These are phyloP conservation scores for Thamnophis elegans DNA, from an alignment of 2,797 vertebrate species.

Conservation along the genomic window DNA sequence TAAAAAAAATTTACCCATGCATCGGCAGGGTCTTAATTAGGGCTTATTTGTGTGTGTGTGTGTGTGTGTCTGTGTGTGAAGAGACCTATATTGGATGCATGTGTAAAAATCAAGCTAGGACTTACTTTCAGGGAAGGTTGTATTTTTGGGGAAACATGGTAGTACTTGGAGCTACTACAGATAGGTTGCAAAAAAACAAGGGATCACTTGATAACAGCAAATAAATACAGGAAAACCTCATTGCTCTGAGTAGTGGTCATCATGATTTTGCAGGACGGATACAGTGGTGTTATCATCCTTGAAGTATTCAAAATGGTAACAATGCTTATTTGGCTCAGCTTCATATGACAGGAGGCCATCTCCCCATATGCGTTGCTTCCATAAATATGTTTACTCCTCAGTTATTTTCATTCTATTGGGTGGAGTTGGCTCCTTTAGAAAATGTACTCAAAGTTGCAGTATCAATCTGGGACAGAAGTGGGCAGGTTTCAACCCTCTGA, in stretches of 20 bases:
- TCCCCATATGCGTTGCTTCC: neutral
- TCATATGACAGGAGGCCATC: neutral
- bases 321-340: neutral
- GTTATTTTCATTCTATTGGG: neutral
- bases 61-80: no score
- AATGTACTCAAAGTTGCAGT: neutral
- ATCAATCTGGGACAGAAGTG: neutral
- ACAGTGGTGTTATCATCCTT: neutral
- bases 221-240: neutral
- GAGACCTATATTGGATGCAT: no score
- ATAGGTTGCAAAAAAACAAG: neutral
- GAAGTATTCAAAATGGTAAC: neutral
- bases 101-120: no score
- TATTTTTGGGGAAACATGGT: no score
- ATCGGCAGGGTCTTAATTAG: no score
- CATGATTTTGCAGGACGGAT: neutral
- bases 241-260: neutral
- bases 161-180: neutral
- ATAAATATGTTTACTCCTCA: neutral
- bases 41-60: no score
- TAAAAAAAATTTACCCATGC: no score
- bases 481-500: neutral
- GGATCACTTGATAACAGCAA: neutral
- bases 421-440: neutral
- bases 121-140: no score